phyloP scores from a whole-genome alignment of 2,797 vertebrate genomes.

The Microchirus variegatus region DNA sequence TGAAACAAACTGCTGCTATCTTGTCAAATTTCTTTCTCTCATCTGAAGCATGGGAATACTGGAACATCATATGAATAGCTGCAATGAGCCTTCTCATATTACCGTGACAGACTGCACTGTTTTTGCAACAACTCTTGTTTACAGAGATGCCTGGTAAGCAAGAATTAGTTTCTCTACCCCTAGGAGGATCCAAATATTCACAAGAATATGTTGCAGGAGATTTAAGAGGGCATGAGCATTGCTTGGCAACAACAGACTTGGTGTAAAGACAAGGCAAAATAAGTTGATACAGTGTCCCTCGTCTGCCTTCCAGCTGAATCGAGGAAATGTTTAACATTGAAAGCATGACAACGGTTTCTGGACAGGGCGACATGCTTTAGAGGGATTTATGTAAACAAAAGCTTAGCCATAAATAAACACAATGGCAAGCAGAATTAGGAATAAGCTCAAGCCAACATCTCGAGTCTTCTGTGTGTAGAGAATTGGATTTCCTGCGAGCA shows the following conservation, averaged over 20 bases:
- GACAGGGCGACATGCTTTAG: conserved; percentile 27
- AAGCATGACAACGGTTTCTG: conserved; percentile 30
- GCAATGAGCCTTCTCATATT: conserved; percentile 45
- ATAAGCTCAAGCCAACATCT: conserved; percentile 12
- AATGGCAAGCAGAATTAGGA: conserved; percentile 28
- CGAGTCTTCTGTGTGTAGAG: conserved; percentile 13
- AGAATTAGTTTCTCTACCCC: conserved; percentile 30
- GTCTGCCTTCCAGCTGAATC: conserved; percentile 33
- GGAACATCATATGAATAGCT: conserved; percentile 37
- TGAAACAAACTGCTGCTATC: conserved; percentile 35
- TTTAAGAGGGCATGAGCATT: conserved; percentile 21
- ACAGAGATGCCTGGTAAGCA: conserved; percentile 47
- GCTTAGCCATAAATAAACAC: conserved; percentile 30
- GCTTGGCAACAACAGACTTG: conserved; percentile 25
- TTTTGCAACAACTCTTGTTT: conserved; percentile 39
- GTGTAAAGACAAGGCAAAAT: conserved; percentile 33
- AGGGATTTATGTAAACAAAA: conserved; percentile 50
- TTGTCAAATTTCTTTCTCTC: conserved; percentile 32
- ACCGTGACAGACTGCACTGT: conserved; percentile 43
- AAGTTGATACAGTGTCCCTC: conserved; percentile 11
- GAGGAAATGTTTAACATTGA: conserved; percentile 16
- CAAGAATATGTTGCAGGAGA: conserved; percentile 28
- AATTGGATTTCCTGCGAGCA: conserved; percentile 24
- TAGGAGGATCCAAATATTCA: conserved; percentile 39
- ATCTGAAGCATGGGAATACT: conserved; percentile 24